These are phyloP conservation scores for Unio delphinus DNA, from an alignment of 2,888 invertebrate genomes.

Conservation along the genomic window DNA sequence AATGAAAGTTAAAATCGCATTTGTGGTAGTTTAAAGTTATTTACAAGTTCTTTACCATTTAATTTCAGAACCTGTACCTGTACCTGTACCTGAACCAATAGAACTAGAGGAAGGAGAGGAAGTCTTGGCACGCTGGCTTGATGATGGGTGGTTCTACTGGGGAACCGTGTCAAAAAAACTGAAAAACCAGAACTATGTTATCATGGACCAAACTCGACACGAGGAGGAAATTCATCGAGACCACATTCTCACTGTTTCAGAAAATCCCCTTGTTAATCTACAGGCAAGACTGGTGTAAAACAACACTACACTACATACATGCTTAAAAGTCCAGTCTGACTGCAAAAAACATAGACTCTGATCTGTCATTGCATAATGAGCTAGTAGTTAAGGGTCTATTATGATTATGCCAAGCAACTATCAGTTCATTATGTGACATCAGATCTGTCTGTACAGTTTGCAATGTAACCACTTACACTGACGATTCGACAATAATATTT, in stretches of 20 bases:
- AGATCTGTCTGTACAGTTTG: too few species aligned
- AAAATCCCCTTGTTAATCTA: conserved; percentile 51
- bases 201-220: conserved; percentile 64
- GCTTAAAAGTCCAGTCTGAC: too few species aligned
- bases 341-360: too few species aligned
- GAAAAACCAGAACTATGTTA: conserved; percentile 55
- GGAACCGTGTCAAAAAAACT: conserved; percentile 46
- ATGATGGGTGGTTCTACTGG: conserved; percentile 70
- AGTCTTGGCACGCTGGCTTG: conserved; percentile 67
- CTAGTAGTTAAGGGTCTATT: too few species aligned
- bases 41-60: too few species aligned
- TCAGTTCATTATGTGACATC: too few species aligned
- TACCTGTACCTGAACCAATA: conserved; percentile 24
- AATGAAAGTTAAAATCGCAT: too few species aligned
- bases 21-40: too few species aligned
- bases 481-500: too few species aligned
- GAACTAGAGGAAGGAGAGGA: conserved; percentile 49
- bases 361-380: too few species aligned
- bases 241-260: conserved; percentile 64
- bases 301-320: neutral
- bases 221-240: conserved; percentile 61
- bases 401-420: too few species aligned
- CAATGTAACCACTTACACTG: too few species aligned
- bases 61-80: conserved; percentile 19
- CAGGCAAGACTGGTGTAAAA: conserved; percentile 41